A percentile compares a stretch with the other conserved stretches of the same genome.
Conservation (phyloP, 2,888 invertebrate genomes). For the Bhutanitis thaidina region DNA sequence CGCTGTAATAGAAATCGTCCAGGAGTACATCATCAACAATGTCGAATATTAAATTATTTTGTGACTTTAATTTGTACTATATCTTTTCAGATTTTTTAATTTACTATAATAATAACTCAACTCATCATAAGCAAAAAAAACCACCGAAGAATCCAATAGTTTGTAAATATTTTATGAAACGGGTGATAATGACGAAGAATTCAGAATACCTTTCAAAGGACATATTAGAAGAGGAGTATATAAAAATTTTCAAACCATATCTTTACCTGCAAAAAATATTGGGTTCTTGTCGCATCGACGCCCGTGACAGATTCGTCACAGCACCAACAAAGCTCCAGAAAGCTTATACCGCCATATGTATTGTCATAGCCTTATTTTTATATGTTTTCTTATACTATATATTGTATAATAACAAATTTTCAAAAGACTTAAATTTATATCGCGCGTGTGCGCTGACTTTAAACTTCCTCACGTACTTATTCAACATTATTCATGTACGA, state of each 20-base stretch:
- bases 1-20: too few species aligned
- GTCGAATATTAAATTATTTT: too few species aligned
- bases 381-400: conserved; percentile 18
- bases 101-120: too few species aligned
- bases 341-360: conserved; percentile 35
- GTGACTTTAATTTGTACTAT: too few species aligned
- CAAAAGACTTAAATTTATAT: conserved; percentile 17
- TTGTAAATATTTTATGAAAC: too few species aligned
- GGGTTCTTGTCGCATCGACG: conserved; percentile 45
- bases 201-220: conserved; percentile 48
- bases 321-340: conserved; percentile 45
- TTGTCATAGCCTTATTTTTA: conserved; percentile 13
- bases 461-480: conserved; percentile 30
- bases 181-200: background rate
- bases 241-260: conserved; percentile 36
- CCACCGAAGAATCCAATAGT: too few species aligned
- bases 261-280: conserved; percentile 38
- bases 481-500: conserved; percentile 41
- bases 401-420: conserved; percentile 10
- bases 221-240: conserved; percentile 44
- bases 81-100: too few species aligned
- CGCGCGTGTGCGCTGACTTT: conserved; percentile 17
- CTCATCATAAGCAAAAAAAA: too few species aligned
- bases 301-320: conserved; percentile 42
- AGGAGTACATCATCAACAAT: too few species aligned